Evolutionary conservation across 2,888 invertebrate species (phyloP).

Genomic region (Meandrusa payeni): DNA sequence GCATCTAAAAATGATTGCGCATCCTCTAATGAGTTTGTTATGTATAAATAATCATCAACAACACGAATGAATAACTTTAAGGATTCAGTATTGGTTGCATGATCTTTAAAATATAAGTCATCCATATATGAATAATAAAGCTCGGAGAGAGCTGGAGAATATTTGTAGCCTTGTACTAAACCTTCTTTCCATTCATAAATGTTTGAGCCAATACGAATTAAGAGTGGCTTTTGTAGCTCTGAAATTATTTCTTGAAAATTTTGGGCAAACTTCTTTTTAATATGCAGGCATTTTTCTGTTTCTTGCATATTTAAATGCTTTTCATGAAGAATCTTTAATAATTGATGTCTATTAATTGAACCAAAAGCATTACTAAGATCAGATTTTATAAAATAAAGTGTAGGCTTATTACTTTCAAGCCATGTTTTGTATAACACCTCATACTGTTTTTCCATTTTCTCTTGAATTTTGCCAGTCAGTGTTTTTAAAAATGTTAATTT

Average conservation of each 20-base stretch:
- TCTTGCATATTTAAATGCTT: constrained; percentile 47
- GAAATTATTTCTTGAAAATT: constrained; percentile 54
- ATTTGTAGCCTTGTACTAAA: constrained; percentile 71
- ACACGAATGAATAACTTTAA: constrained; percentile 60
- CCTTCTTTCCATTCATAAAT: constrained; percentile 71
- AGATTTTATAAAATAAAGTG: constrained; percentile 68
- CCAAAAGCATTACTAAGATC: constrained; percentile 76
- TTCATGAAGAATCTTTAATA: constrained; percentile 55
- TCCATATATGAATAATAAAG: constrained; percentile 67
- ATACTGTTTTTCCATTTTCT: constrained; percentile 54
- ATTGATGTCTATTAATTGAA: constrained; percentile 55
- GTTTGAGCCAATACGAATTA: constrained; percentile 67
- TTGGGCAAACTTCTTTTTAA: constrained; percentile 52
- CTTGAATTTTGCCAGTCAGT: constrained; percentile 40
- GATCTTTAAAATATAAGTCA: constrained; percentile 50
- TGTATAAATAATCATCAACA: constrained; percentile 74
- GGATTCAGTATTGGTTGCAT: constrained; percentile 37
- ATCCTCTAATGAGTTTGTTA: constrained; percentile 61
- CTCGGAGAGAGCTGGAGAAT: constrained; percentile 73
- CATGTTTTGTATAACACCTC: constrained; percentile 47
- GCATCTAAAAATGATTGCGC: constrained; percentile 57
- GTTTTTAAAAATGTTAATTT: constrained; percentile 52
- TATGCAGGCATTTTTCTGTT: constrained; percentile 41
- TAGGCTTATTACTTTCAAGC: constrained; percentile 52
- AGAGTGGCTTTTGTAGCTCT: constrained; percentile 60